Base-by-base conservation (phyloP, 2,113 vertebrate species). In the Zosterops borbonicus region DNA sequence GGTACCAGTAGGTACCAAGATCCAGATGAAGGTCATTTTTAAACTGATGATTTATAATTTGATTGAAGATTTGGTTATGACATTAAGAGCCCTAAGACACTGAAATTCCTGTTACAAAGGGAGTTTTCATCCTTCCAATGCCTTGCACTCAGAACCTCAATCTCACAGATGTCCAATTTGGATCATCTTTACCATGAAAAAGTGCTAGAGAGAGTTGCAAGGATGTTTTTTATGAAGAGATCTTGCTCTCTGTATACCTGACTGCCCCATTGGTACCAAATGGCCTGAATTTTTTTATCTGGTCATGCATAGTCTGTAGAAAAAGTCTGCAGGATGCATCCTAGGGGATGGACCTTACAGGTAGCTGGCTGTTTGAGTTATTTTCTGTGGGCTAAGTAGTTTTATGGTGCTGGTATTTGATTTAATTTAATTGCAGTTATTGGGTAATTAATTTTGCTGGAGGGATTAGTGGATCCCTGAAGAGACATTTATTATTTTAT, bases 1-100 rank as follows among this genome's bases (percentile, higher is more conserved):
- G 29, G 9, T 71, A 29, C 39, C 59, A 41, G 28, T 44, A 60
- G 25, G 6, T 42, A 41, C 29, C 24, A 24, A 47, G 17, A 55
- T 62, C 14, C 5, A 0, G 0, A 18, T 17, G 35, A 56, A 44
- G 22, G 44, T 80, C 0, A 35, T 76, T 80, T 90, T 71, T 64
- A 86, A 87, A 68, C 19, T 17, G 18, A 52, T 47, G 6, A 11
- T 52, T 60, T 75, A 55, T 73, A 80, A 69, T 39, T 29, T 60
- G 33, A 44, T 19, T 33, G 4, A 41, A 56, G 12, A 39, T 74
- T 78, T 62, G 27, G 9, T 86, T 74, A 47, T 69, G 21, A n/a
- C 21, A 37, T 27, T 67, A 27, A 60, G 84, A 85, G 9, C 7
- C 4, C 11, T 15, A 49, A 84, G 39, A 67, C 17, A 12, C 39